These are phyloP conservation scores for Epinephelus awoara DNA, from an alignment of 2,797 vertebrate species.

Conservation along the genomic window DNA sequence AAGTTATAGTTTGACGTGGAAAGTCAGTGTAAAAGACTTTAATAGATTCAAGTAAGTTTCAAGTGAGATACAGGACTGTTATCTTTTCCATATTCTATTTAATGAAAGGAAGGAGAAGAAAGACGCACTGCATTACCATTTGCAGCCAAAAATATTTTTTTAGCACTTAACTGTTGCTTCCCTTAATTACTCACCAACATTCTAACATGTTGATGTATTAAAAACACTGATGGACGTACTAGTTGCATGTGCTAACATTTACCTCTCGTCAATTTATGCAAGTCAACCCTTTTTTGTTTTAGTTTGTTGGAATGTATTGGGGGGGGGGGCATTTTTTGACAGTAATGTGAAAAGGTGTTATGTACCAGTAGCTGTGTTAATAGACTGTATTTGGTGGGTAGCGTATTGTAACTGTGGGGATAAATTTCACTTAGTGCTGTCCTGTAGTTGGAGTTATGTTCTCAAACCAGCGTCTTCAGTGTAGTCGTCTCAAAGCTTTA, in stretches of 20 bases:
- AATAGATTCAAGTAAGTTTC: neutral
- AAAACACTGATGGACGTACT: slow-evolving; percentile 10
- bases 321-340: neutral
- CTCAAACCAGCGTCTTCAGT: slow-evolving; percentile 5
- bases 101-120: neutral
- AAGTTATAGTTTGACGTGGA: neutral
- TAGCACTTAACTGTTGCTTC: neutral
- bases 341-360: slow-evolving; percentile 28
- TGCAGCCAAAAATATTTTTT: neutral
- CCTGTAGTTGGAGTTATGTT: slow-evolving; percentile 19
- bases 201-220: slow-evolving; percentile 14
- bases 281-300: neutral
- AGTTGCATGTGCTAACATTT: slow-evolving; percentile 48
- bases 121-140: neutral
- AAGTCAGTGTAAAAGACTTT: neutral
- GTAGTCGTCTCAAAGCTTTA: slow-evolving; percentile 13
- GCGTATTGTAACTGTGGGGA: slow-evolving; percentile 12
- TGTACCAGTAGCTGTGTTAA: slow-evolving; percentile 8
- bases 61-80: neutral
- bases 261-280: neutral
- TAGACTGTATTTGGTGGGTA: slow-evolving; percentile 15
- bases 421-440: slow-evolving; percentile 26
- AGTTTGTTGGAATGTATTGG: slow-evolving; percentile 13
- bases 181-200: neutral
- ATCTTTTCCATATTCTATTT: neutral